Percentiles rank a stretch among this genome's conserved stretches.
phyloP scores from a whole-genome alignment of 2,888 invertebrate genomes.

The Tachystola acroxantha region DNA sequence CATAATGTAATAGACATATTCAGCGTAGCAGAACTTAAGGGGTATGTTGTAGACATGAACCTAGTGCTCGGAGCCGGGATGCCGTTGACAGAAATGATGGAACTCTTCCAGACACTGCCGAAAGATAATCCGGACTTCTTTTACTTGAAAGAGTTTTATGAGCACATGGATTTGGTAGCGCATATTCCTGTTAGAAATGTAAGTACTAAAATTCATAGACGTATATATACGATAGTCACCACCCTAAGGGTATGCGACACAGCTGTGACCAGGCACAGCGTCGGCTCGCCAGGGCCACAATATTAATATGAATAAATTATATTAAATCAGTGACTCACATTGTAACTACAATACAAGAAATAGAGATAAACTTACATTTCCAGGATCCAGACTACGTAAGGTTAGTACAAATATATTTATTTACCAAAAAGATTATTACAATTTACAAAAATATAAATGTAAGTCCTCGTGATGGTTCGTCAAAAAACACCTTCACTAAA shows the following conservation, averaged over 20 bases:
- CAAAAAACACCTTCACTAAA: too few species aligned
- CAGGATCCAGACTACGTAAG: too few species aligned
- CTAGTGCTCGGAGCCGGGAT: constrained; percentile 76
- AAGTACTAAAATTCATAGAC: too few species aligned
- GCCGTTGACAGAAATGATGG: constrained; percentile 70
- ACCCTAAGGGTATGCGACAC: constrained; percentile 80
- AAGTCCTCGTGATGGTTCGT: too few species aligned
- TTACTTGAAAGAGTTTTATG: constrained; percentile 77
- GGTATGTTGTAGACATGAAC: constrained; percentile 41
- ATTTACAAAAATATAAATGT: too few species aligned
- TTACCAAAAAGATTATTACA: too few species aligned
- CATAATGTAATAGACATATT: constrained; percentile 80
- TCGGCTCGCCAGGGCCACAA: constrained; percentile 76
- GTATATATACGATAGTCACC: too few species aligned
- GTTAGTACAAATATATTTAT: too few species aligned
- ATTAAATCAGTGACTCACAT: too few species aligned
- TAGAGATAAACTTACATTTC: too few species aligned
- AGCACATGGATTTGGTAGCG: constrained; percentile 82
- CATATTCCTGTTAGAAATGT: constrained; percentile 85
- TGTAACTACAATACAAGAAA: too few species aligned
- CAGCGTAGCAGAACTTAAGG: constrained; percentile 74
- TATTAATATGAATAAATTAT: too few species aligned
- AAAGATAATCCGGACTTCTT: constrained; percentile 54
- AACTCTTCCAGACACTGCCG: constrained; percentile 45
- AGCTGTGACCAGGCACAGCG: constrained; percentile 60